These are phyloP conservation scores for Calosoma granatense DNA, from an alignment of 1,140 invertebrate species.

Conservation along the genomic window DNA sequence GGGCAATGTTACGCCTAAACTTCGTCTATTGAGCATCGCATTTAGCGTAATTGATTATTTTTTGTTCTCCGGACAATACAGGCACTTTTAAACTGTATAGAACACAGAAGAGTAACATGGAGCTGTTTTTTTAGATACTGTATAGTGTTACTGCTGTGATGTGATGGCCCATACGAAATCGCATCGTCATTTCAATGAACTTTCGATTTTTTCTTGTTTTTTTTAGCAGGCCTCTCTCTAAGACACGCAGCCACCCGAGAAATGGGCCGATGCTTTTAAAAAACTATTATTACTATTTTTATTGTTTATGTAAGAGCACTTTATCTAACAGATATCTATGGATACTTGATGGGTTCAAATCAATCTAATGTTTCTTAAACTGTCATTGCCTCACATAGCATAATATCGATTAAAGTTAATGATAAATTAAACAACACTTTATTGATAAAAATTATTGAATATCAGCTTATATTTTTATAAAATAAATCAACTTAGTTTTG, in stretches of 20 bases:
- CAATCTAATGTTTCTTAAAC: no score
- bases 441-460: no score
- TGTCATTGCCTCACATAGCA: no score
- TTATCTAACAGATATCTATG: no score
- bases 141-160: not conserved
- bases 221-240: not conserved
- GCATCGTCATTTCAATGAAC: not conserved
- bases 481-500: no score
- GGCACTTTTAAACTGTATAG: not conserved
- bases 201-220: not conserved
- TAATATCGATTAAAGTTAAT: no score
- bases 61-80: not conserved
- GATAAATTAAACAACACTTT: no score
- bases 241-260: not conserved
- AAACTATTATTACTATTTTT: not conserved
- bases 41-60: constrained; percentile 4
- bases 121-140: not conserved
- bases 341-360: no score
- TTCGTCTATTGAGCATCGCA: not conserved
- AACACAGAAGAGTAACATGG: not conserved
- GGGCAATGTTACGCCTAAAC: constrained; percentile 1
- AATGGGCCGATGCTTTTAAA: not conserved
- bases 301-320: not conserved
- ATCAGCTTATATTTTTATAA: no score
- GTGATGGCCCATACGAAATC: not conserved